Evolutionary conservation across 1,140 invertebrate species (phyloP).

Genomic region (Brachionus plicatilis): DNA sequence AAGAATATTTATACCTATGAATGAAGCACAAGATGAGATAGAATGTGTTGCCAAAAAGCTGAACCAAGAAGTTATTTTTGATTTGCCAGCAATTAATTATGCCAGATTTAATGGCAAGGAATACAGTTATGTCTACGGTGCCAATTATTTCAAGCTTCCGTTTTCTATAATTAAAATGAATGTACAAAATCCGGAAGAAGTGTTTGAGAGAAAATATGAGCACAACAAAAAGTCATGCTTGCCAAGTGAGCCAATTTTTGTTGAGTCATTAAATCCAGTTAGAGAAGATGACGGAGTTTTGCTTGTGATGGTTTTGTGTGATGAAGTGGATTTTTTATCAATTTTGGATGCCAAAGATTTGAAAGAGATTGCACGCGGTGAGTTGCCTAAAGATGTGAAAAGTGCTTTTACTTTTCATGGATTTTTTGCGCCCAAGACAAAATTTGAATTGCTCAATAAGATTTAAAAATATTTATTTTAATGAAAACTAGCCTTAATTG

Average conservation of each 20-base stretch:
- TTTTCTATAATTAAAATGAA: constrained; percentile 38
- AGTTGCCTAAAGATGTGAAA: constrained; percentile 21
- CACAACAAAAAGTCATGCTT: background rate
- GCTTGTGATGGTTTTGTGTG: constrained; percentile 17
- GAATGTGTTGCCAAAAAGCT: background rate
- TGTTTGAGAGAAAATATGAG: background rate
- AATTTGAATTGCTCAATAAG: constrained; percentile 5
- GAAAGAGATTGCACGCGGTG: background rate
- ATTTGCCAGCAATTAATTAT: constrained; percentile 25
- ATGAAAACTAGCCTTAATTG: background rate
- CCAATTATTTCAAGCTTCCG: background rate
- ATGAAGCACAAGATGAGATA: background rate
- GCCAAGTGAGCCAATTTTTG: constrained; percentile 37
- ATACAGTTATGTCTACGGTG: constrained; percentile 16
- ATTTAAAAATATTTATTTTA: background rate
- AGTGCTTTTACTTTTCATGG: constrained; percentile 35
- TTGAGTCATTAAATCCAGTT: background rate
- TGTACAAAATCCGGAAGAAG: background rate
- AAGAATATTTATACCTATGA: background rate
- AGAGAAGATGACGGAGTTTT: constrained; percentile 36
- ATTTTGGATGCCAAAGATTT: constrained; percentile 8
- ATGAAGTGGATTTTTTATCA: background rate
- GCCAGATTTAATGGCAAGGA: background rate
- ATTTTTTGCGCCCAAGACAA: background rate
- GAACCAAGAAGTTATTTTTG: background rate